These are phyloP conservation scores for Yasuhikotakia modesta DNA, from an alignment of 2,797 vertebrate genomes.

Conservation along the genomic window DNA sequence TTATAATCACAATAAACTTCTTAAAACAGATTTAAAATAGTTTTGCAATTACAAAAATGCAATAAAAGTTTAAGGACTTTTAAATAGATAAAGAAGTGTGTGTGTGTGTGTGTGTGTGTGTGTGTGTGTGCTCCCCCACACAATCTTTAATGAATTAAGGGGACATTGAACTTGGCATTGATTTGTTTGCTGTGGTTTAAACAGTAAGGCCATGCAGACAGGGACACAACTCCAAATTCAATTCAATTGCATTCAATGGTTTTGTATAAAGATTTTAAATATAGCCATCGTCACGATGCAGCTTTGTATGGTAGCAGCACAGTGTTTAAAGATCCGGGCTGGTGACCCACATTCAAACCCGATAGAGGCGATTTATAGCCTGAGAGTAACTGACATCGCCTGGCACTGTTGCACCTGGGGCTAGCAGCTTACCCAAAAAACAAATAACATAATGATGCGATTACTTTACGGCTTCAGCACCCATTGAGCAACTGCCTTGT, in stretches of 20 bases:
- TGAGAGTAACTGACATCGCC: not conserved
- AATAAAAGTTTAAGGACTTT: too few species aligned
- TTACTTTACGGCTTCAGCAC: not conserved
- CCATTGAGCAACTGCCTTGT: not conserved
- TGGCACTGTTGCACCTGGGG: not conserved
- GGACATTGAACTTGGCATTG: slow-evolving; percentile 32
- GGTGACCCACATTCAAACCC: slow-evolving; percentile 13
- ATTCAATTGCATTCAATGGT: too few species aligned
- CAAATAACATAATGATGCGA: slow-evolving; percentile 13
- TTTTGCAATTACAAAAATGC: too few species aligned
- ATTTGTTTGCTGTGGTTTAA: slow-evolving; percentile 37
- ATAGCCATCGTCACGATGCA: slow-evolving; percentile 9
- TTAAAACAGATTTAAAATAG: too few species aligned
- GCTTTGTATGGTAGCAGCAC: slow-evolving; percentile 5
- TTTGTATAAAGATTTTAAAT: slow-evolving; percentile 17
- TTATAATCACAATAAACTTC: too few species aligned
- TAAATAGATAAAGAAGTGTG: too few species aligned
- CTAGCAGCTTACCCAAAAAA: not conserved
- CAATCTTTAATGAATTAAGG: slow-evolving; percentile 39
- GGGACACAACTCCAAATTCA: slow-evolving; percentile 15
- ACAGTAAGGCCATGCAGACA: not conserved
- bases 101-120: too few species aligned
- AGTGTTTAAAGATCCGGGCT: slow-evolving; percentile 15
- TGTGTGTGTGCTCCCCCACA: not conserved
- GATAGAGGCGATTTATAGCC: not conserved